Conservation (phyloP, 2,888 invertebrate species). For the Lithodes maja region DNA sequence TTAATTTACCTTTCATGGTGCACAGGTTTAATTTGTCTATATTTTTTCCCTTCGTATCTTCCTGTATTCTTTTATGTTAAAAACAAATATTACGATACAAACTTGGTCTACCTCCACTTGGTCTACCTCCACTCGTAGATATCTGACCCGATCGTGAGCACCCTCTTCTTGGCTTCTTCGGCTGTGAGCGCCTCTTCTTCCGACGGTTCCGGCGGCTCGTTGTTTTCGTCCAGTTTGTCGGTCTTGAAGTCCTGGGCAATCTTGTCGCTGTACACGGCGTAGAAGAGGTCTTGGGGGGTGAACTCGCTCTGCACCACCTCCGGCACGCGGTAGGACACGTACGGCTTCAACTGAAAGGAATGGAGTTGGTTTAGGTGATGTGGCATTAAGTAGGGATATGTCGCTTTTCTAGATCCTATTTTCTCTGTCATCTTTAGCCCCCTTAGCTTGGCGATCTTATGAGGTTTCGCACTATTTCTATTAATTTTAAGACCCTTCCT, state of each 20-base stretch:
- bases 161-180: conserved; percentile 80
- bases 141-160: conserved; percentile 60
- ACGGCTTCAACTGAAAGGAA: conserved; percentile 84
- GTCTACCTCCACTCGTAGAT: not conserved
- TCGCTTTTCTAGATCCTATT: no score
- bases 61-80: no score
- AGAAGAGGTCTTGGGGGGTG: conserved; percentile 87
- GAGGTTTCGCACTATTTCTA: no score
- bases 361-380: not conserved
- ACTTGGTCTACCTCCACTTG: not conserved
- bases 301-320: conserved; percentile 87
- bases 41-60: no score
- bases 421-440: no score
- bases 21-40: no score
- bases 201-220: conserved; percentile 83
- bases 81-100: no score
- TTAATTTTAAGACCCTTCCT: no score
- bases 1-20: no score
- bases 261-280: conserved; percentile 86
- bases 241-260: conserved; percentile 84
- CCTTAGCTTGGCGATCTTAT: no score
- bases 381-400: no score
- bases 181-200: conserved; percentile 82
- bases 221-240: conserved; percentile 82
- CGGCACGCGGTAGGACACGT: conserved; percentile 90